A percentile compares a stretch with the other conserved stretches of the same genome.
phyloP scores from a whole-genome alignment of 1,140 invertebrate species.

The Lepidurus apus region DNA sequence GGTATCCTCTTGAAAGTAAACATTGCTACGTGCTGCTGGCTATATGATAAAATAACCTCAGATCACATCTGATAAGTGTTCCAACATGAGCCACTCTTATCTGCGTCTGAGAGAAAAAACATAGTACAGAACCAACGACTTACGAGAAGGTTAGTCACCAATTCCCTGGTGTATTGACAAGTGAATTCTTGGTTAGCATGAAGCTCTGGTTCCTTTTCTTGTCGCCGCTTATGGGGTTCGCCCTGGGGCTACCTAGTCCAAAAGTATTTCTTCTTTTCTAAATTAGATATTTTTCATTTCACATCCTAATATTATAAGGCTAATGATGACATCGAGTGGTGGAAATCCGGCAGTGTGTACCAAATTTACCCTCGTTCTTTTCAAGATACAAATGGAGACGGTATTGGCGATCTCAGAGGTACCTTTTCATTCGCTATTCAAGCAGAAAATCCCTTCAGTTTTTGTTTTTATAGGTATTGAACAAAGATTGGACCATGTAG shows the following conservation, averaged over 20 bases:
- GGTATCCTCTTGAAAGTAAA: no score
- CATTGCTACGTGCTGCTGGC: no score
- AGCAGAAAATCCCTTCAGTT: neutral
- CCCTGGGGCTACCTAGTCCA: neutral
- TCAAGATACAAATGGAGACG: conserved; percentile 68
- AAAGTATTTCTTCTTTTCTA: neutral
- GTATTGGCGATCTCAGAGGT: conserved; percentile 69
- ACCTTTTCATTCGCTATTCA: conserved; percentile 19
- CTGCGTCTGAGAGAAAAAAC: no score
- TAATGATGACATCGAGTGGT: conserved; percentile 54
- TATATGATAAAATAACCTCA: no score
- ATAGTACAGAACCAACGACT: no score
- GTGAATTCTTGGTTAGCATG: no score
- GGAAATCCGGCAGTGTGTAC: conserved; percentile 64
- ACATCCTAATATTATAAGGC: neutral
- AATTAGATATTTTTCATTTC: neutral
- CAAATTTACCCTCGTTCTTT: conserved; percentile 75
- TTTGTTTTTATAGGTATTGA: conserved; percentile 41
- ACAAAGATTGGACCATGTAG: conserved; percentile 48
- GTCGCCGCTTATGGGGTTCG: no score
- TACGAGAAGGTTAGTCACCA: no score
- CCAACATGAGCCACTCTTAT: no score
- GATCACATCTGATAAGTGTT: no score
- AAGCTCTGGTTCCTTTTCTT: no score
- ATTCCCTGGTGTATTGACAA: no score